These are phyloP conservation scores for Motacilla alba DNA, from an alignment of 2,113 vertebrate species.

Conservation along the genomic window DNA sequence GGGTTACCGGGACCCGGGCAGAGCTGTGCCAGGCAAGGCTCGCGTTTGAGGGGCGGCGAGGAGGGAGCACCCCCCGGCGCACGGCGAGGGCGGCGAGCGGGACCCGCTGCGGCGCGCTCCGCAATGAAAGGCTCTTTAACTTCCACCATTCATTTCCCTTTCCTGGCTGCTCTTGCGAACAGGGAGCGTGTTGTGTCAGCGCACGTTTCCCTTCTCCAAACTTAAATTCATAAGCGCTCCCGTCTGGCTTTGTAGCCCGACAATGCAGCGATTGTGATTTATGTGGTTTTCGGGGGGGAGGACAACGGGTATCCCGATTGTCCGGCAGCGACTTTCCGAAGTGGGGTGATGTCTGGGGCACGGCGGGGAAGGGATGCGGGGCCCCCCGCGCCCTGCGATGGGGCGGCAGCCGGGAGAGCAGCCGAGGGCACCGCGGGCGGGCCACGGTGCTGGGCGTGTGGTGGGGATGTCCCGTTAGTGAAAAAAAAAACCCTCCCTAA, in stretches of 20 bases:
- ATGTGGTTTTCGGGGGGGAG: neutral
- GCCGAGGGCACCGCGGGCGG: neutral
- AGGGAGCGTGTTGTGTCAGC: slow-evolving; percentile 41
- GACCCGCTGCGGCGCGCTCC: slow-evolving; percentile 25
- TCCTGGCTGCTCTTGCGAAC: slow-evolving; percentile 48
- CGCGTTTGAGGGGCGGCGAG: neutral
- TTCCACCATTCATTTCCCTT: slow-evolving; percentile 63
- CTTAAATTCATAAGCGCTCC: slow-evolving; percentile 43
- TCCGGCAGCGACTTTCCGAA: slow-evolving; percentile 1
- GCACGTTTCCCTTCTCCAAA: slow-evolving; percentile 11
- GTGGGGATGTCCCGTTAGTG: neutral
- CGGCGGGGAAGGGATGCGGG: neutral
- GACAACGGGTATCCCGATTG: slow-evolving; percentile 9
- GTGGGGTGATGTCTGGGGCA: slow-evolving; percentile 21
- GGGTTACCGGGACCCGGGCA: neutral
- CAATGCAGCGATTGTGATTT: slow-evolving; percentile 42
- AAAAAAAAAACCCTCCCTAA: neutral
- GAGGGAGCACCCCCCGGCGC: neutral
- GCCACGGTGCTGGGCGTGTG: neutral
- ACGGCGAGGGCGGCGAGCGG: neutral
- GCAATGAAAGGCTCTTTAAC: slow-evolving; percentile 47
- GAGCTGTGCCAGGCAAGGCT: neutral
- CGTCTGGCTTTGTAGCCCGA: slow-evolving; percentile 34
- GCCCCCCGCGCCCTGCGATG: neutral
- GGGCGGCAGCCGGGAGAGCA: neutral